Evolutionary conservation across 2,113 vertebrate species (phyloP).

Genomic region (Falco punctatus): DNA sequence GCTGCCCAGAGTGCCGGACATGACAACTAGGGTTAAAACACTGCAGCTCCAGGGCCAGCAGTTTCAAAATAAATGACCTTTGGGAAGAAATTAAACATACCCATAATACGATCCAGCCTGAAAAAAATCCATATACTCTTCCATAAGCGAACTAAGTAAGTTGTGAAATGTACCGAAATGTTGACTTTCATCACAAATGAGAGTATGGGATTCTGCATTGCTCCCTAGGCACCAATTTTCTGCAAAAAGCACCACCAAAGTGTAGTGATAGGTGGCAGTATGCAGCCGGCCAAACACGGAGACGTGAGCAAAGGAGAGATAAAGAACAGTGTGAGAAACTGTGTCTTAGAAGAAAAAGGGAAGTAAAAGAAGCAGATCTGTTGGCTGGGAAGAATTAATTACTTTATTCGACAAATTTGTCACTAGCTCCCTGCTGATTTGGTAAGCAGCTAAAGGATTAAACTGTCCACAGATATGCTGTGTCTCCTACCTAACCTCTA

Average conservation of each 20-base stretch:
- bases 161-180: neutral
- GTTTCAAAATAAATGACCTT: neutral
- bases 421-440: neutral
- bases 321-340: neutral
- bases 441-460: neutral
- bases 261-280: slow-evolving; percentile 38
- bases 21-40: neutral
- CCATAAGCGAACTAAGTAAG: neutral
- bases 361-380: neutral
- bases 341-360: neutral
- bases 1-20: neutral
- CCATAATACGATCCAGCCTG: neutral
- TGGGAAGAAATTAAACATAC: neutral
- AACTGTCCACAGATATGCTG: neutral
- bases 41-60: neutral
- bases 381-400: neutral
- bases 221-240: neutral
- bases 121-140: neutral
- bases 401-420: neutral
- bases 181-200: neutral
- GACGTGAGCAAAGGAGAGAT: accelerated
- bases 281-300: neutral
- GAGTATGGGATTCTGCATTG: neutral
- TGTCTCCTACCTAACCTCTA: neutral
- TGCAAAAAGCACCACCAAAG: neutral